Conservation (phyloP, 2,797 vertebrate genomes). For the Etheostoma perlongum region DNA sequence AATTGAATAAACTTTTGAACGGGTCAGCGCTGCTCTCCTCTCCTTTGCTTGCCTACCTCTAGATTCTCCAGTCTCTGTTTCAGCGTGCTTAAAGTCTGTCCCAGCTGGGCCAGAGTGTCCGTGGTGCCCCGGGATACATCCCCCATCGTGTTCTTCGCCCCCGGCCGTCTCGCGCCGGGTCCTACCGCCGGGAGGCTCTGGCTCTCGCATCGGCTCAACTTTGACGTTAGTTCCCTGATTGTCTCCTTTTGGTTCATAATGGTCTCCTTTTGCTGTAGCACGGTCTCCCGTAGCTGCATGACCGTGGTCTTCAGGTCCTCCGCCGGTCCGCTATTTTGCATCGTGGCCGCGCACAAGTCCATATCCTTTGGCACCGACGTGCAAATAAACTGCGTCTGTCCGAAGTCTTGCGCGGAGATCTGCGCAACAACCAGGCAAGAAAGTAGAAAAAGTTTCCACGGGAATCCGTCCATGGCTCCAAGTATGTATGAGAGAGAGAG, state of each 20-base stretch:
- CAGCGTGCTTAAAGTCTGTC: slow-evolving; percentile 95
- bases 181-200: slow-evolving; percentile 89
- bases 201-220: slow-evolving; percentile 95
- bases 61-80: slow-evolving; percentile 96
- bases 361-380: slow-evolving; percentile 96
- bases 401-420: slow-evolving; percentile 88
- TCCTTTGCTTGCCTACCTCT: slow-evolving; percentile 85
- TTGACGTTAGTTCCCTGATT: slow-evolving; percentile 94
- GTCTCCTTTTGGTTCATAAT: slow-evolving; percentile 97
- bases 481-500: not conserved
- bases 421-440: slow-evolving; percentile 78
- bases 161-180: slow-evolving; percentile 82
- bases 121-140: slow-evolving; percentile 92
- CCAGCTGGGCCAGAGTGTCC: slow-evolving; percentile 94
- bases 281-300: slow-evolving; percentile 94
- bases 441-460: slow-evolving; percentile 87
- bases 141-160: slow-evolving; percentile 94
- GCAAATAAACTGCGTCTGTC: slow-evolving; percentile 96
- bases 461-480: slow-evolving; percentile 78
- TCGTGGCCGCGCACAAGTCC: slow-evolving; percentile 93
- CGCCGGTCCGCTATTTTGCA: slow-evolving; percentile 90
- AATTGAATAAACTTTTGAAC: slow-evolving; percentile 41
- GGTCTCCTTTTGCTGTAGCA: slow-evolving; percentile 96
- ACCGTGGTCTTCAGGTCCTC: slow-evolving; percentile 93
- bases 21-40: not conserved